Base-by-base conservation (phyloP, 2,113 vertebrate genomes). In the Aramus guarauna region DNA sequence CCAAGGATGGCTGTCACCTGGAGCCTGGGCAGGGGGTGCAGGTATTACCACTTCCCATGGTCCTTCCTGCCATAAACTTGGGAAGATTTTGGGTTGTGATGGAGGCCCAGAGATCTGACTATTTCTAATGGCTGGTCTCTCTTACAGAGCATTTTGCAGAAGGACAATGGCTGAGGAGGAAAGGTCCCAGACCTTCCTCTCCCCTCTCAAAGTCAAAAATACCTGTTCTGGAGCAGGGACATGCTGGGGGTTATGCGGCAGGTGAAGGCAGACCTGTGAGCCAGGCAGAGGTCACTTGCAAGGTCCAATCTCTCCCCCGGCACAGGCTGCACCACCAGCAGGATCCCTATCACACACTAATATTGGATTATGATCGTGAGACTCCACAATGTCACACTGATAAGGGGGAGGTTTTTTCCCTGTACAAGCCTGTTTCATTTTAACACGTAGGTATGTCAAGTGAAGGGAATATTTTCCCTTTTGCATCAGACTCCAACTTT, bases 391-490 rank as follows among this genome's bases (percentile, higher is more conserved):
- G 96, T 97, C 94, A 95, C 87, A 91, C 97, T 69, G 96, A 97
- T 97, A 97, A 97, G 87, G 67, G 74, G 0, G 10, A 67, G 73
- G 66, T 63, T 90, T 90, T 55, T 55, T 73, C 67, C 60, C 83
- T 30, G 43, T 17, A 29, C 2, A 6, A 97, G 97, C 73, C 94
- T 97, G 96, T 62, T 96, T 76, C 94, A 73, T 94, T 97, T 97
- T 95, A 88, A 91, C 94, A 93, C n/a, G 1, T 69, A 94, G 81
- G 81, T 91, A 88, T 96, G 96, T 93, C 94, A 80, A 97, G 94
- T 95, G 97, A 97, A 96, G 93, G 96, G 96, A 95, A 97, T 97
- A 80, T 90, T 97, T 97, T 97, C 96, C 97, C 74, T 92, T 73
- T 85, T 97, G 97, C 94, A 97, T 97, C 97, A 97, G 96, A 23